phyloP scores from a whole-genome alignment of 92 coral and sea anemone genomes.

The Phymanthus crucifer region DNA sequence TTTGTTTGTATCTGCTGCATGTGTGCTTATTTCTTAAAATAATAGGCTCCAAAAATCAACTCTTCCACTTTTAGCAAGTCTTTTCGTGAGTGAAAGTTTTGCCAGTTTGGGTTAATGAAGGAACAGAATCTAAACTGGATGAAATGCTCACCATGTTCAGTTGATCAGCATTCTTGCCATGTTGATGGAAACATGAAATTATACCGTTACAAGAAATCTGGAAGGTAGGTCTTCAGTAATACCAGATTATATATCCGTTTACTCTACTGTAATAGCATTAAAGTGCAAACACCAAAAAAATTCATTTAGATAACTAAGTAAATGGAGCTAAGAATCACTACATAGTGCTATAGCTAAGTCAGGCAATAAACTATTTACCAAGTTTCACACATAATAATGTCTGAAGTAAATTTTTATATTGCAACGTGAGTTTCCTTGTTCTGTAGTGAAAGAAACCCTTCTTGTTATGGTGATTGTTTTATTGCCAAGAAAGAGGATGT shows the following conservation, averaged over 20 bases:
- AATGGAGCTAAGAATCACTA: too few species aligned
- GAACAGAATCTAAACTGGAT: constrained; percentile 50
- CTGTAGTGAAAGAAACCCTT: neutral
- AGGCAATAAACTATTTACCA: too few species aligned
- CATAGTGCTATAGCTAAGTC: too few species aligned
- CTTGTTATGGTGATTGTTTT: neutral
- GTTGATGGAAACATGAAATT: constrained; percentile 79
- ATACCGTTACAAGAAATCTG: constrained; percentile 59
- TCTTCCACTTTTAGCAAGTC: constrained; percentile 48
- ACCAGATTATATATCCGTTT: too few species aligned
- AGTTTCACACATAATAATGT: too few species aligned
- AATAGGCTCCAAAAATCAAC: constrained; percentile 33
- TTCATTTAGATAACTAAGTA: too few species aligned
- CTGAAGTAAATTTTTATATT: neutral
- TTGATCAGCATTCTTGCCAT: constrained; percentile 65
- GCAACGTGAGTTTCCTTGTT: neutral
- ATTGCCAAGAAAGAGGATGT: constrained; percentile 14
- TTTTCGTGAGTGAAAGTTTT: constrained; percentile 71
- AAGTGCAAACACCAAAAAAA: too few species aligned
- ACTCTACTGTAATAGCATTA: too few species aligned
- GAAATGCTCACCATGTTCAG: constrained; percentile 65
- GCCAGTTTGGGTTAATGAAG: constrained; percentile 42
- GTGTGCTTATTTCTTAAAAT: neutral
- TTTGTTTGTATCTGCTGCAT: too few species aligned
- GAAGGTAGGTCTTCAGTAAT: too few species aligned